phyloP scores from a whole-genome alignment of 2,888 invertebrate genomes.

The Lithophane ornitopus region DNA sequence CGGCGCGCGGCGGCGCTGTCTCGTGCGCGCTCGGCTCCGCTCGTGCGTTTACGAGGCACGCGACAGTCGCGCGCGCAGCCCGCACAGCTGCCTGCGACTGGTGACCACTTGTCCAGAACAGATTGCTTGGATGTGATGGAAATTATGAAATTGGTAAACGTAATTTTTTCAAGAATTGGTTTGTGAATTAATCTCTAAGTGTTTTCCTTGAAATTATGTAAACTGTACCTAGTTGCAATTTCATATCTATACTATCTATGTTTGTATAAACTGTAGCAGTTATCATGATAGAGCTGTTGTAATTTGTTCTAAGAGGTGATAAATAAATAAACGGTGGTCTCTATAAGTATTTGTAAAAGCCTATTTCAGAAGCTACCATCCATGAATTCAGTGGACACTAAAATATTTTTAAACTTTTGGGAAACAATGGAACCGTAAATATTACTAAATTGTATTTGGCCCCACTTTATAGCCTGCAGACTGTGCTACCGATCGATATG shows the following conservation, averaged over 20 bases:
- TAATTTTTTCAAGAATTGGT: slow-evolving; percentile 1
- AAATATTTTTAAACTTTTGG: slow-evolving; percentile 55
- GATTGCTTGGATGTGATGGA: slow-evolving; percentile 77
- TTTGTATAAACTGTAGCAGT: background rate
- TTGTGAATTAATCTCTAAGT: background rate
- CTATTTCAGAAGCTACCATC: slow-evolving; percentile 37
- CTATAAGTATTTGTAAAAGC: slow-evolving; percentile 15
- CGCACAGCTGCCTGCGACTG: slow-evolving; percentile 74
- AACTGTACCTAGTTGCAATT: too few relatives aligned
- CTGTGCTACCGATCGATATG: slow-evolving; percentile 38
- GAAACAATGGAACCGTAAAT: slow-evolving; percentile 58
- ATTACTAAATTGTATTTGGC: slow-evolving; percentile 38
- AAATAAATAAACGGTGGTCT: background rate
- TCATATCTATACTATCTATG: background rate
- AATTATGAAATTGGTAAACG: slow-evolving; percentile 51
- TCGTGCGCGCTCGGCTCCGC: slow-evolving; percentile 80
- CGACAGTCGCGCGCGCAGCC: slow-evolving; percentile 83
- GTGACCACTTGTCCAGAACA: slow-evolving; percentile 83
- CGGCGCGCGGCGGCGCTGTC: slow-evolving; percentile 64
- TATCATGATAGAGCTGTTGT: background rate
- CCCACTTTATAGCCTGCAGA: slow-evolving; percentile 19
- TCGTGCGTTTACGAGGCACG: slow-evolving; percentile 86
- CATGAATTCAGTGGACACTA: slow-evolving; percentile 23
- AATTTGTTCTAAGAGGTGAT: background rate
- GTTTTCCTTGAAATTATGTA: background rate